These are phyloP conservation scores for Trialeurodes vaporariorum DNA, from an alignment of 1,140 invertebrate species.

Conservation along the genomic window DNA sequence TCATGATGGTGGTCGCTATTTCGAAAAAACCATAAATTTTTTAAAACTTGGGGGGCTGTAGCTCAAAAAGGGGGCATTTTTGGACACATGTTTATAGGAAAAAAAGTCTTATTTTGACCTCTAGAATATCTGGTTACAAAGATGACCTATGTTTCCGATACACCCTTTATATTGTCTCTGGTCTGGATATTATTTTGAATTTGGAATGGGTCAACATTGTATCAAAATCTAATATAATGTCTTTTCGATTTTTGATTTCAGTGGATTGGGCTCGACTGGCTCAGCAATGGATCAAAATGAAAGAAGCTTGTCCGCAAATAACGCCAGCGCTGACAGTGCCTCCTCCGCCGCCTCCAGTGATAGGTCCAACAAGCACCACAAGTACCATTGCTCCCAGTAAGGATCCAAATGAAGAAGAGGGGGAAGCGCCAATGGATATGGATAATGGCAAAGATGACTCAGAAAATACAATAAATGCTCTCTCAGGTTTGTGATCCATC, in stretches of 20 bases:
- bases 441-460: slow-evolving; percentile 48
- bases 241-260: slow-evolving; percentile 25
- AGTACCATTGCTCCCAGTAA: neutral
- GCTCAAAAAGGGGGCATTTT: too few relatives aligned
- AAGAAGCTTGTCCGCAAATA: slow-evolving; percentile 47
- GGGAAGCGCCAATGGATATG: slow-evolving; percentile 76
- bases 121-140: too few relatives aligned
- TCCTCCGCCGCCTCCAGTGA: slow-evolving; percentile 33
- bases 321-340: slow-evolving; percentile 30
- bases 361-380: slow-evolving; percentile 1
- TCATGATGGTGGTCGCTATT: too few relatives aligned
- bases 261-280: slow-evolving; percentile 93
- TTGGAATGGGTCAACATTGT: too few relatives aligned
- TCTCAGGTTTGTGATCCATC: neutral
- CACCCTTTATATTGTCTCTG: too few relatives aligned
- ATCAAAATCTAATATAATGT: too few relatives aligned
- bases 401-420: slow-evolving; percentile 40
- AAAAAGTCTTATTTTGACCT: too few relatives aligned
- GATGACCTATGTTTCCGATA: too few relatives aligned
- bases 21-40: too few relatives aligned
- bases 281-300: slow-evolving; percentile 97
- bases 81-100: too few relatives aligned
- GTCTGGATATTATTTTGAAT: too few relatives aligned
- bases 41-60: too few relatives aligned
- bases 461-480: neutral